Conservation (phyloP, 2,888 invertebrate genomes). For the Drosophila fungiperda region DNA sequence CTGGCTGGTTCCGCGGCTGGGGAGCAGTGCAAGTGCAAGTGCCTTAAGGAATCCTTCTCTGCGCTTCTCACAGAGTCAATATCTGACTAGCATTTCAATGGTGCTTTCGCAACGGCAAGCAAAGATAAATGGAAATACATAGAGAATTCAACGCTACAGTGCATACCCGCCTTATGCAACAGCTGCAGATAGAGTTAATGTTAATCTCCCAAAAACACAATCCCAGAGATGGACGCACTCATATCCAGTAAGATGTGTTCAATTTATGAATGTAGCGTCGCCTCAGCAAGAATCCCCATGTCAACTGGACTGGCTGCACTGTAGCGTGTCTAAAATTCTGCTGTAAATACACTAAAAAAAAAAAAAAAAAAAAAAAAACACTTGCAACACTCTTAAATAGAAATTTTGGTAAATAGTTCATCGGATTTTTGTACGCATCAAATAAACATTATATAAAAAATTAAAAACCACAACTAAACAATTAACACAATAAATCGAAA, state of each 20-base stretch:
- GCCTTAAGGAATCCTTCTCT: conserved; percentile 67
- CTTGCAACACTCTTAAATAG: conserved; percentile 22
- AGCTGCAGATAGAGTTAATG: conserved; percentile 9
- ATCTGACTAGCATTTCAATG: conserved; percentile 8
- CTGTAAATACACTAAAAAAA: conserved; percentile 51
- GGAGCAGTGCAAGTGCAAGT: conserved; percentile 68
- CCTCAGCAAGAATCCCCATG: conserved; percentile 24
- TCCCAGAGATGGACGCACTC: conserved; percentile 1
- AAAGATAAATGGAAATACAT: conserved; percentile 17
- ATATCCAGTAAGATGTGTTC: conserved; percentile 24
- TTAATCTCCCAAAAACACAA: not conserved
- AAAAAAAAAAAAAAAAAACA: conserved; percentile 11
- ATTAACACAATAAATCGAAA: conserved; percentile 1
- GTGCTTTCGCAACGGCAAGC: conserved; percentile 30
- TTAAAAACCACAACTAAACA: conserved; percentile 24
- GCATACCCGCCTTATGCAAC: conserved; percentile 17
- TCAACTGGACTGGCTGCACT: conserved; percentile 45
- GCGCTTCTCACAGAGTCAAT: conserved; percentile 44
- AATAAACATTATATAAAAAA: not conserved
- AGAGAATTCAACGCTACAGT: conserved; percentile 42
- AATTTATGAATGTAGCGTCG: conserved; percentile 11
- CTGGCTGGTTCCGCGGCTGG: conserved; percentile 2
- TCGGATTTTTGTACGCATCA: conserved; percentile 56
- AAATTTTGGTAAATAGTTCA: conserved; percentile 38
- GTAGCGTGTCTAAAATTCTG: conserved; percentile 49